phyloP scores from a whole-genome alignment of 92 coral and sea anemone genomes.

The Zoanthus sansibaricus region DNA sequence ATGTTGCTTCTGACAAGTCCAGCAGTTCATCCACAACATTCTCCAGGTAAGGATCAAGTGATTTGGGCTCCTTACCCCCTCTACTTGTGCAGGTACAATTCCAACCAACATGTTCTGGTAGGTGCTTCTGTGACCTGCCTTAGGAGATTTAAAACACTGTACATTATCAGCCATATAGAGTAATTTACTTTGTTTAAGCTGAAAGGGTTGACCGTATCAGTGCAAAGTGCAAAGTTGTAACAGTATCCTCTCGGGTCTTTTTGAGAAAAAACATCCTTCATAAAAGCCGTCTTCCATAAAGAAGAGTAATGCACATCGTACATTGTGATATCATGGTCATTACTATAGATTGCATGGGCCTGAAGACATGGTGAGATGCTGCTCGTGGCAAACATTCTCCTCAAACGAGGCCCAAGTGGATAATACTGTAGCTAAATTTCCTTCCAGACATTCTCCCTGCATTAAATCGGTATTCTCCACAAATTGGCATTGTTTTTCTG shows the following conservation, averaged over 20 bases:
- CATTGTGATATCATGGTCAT: neutral
- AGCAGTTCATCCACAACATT: neutral
- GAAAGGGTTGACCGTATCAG: constrained; percentile 68
- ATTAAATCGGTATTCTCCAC: neutral
- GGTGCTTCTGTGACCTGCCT: neutral
- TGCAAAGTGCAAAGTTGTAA: constrained; percentile 45
- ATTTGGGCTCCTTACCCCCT: neutral
- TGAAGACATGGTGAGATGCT: neutral
- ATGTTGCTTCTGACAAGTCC: neutral
- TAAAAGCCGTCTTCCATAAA: neutral
- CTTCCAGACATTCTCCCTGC: constrained; percentile 18
- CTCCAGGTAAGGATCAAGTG: constrained; percentile 1
- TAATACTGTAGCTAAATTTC: constrained; percentile 26
- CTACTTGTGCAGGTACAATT: too few relatives aligned
- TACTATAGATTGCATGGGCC: neutral
- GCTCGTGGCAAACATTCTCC: constrained; percentile 23
- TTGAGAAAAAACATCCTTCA: neutral
- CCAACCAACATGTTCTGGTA: neutral
- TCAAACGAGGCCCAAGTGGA: constrained; percentile 64
- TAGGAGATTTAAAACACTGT: neutral
- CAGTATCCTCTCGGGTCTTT: neutral
- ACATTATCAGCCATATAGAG: neutral
- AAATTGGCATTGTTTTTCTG: constrained; percentile 26
- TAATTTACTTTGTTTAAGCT: neutral
- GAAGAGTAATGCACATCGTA: neutral